Conservation (phyloP, 2,888 invertebrate species). For the Mythimna impura region DNA sequence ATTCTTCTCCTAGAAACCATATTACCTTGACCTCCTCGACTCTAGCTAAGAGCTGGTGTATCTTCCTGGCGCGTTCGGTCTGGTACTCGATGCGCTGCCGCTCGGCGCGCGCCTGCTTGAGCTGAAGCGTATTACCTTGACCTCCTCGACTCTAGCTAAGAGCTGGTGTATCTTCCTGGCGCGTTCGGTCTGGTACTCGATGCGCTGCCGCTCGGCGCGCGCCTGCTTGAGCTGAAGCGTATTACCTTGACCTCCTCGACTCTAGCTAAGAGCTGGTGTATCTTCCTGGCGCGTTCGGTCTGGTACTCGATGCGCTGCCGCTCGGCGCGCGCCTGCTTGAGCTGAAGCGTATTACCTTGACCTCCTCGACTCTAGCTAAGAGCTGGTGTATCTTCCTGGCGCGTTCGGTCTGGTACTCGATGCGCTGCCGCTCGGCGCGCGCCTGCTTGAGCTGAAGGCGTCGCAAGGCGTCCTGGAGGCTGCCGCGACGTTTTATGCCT, state of each 20-base stretch:
- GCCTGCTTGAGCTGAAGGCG: conserved; percentile 97
- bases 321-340: conserved; percentile 91
- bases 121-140: conserved; percentile 83
- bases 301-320: conserved; percentile 94
- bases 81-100: conserved; percentile 94
- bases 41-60: conserved; percentile 95
- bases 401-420: conserved; percentile 95
- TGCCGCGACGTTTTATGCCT: conserved; percentile 95
- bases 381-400: conserved; percentile 96
- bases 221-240: too few species aligned
- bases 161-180: conserved; percentile 91
- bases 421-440: conserved; percentile 96
- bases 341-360: conserved; percentile 83
- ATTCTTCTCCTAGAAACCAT: too few species aligned
- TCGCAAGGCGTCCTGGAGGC: conserved; percentile 95
- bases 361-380: conserved; percentile 95
- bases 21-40: conserved; percentile 92
- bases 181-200: conserved; percentile 93
- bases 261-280: conserved; percentile 95
- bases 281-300: conserved; percentile 83
- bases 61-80: conserved; percentile 83
- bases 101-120: conserved; percentile 90
- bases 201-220: conserved; percentile 93
- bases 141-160: conserved; percentile 95
- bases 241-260: conserved; percentile 94